Evolutionary conservation across 1,140 invertebrate species (phyloP).

Genomic region (Cardiocondyla obscurior): DNA sequence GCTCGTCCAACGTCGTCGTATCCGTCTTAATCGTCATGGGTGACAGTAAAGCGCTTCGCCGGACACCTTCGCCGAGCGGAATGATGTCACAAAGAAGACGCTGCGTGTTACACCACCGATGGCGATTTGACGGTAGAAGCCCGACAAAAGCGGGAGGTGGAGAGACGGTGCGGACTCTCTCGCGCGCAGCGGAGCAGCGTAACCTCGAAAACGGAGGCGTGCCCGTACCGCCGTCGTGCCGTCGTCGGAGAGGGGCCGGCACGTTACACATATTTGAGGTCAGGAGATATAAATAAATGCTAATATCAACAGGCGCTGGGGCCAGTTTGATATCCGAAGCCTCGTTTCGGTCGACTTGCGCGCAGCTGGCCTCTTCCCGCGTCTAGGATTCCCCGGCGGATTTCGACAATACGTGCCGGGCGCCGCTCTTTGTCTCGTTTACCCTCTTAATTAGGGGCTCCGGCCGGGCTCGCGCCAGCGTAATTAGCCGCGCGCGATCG

Average conservation of each 20-base stretch:
- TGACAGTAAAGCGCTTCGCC: not conserved
- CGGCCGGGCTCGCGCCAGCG: not conserved
- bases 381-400: slow-evolving; percentile 31
- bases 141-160: slow-evolving; percentile 39
- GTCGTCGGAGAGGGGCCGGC: slow-evolving; percentile 62
- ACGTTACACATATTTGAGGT: slow-evolving; percentile 79
- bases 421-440: not conserved
- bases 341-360: slow-evolving; percentile 65
- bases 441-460: slow-evolving; percentile 11
- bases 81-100: slow-evolving; percentile 51
- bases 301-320: slow-evolving; percentile 77
- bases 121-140: slow-evolving; percentile 65
- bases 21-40: not conserved
- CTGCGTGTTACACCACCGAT: slow-evolving; percentile 48
- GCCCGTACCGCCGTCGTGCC: slow-evolving; percentile 52
- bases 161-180: not conserved
- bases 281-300: slow-evolving; percentile 81
- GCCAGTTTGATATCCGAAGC: slow-evolving; percentile 74
- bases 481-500: slow-evolving; percentile 20
- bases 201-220: slow-evolving; percentile 74
- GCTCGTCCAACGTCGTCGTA: not conserved
- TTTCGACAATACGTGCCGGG: not conserved
- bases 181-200: slow-evolving; percentile 33
- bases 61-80: not conserved
- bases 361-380: slow-evolving; percentile 50